Base-by-base conservation (phyloP, 2,797 vertebrate species). In the Paedocypris micromegethes region DNA sequence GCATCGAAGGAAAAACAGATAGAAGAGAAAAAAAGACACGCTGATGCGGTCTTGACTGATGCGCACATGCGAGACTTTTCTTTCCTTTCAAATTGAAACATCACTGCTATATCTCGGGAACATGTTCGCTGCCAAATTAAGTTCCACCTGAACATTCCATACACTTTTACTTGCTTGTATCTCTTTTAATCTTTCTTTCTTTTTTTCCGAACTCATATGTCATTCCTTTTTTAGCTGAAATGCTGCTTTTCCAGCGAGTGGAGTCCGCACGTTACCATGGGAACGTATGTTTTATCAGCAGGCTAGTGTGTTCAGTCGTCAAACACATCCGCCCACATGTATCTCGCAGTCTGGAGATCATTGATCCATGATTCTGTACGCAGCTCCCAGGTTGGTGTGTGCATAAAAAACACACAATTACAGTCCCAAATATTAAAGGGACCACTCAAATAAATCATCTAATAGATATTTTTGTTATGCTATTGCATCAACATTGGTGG, bases 241-340 rank as follows among this genome's bases (percentile, higher is more conserved):
- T 68, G 46, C 51, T 41, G 38, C 48, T 65, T 64, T 65, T 50
- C 3, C 5, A 60, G 40, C 23, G 2, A 73, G 39, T 39, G 50
- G 45, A 72, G 72, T 63, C 70, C 45, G 66, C 3, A 23, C 9
- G 77, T 79, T 79, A 63, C 77, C 66, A 77, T 79, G 70, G 75
- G 64, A 76, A 70, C 75, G 70, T 68, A 54, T 72, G 66, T 70
- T 77, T 43, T 58, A 65, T 61, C 72, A 56, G 72, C 50, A 58
- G 75, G 70, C 58, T 59, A 51, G 69, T 61, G 39, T 62, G 72
- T 64, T 57, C 54, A 76, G 70, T 75, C 60, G 66, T 72, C 72
- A 79, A 77, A 79, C 77, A 72, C 54, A 54, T 69, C 59, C 70
- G 47, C 77, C 77, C 54, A 79, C 77, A 54, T 41, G 39, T 46